phyloP scores from a whole-genome alignment of 2,113 vertebrate species.

The Coptodon rendalli region DNA sequence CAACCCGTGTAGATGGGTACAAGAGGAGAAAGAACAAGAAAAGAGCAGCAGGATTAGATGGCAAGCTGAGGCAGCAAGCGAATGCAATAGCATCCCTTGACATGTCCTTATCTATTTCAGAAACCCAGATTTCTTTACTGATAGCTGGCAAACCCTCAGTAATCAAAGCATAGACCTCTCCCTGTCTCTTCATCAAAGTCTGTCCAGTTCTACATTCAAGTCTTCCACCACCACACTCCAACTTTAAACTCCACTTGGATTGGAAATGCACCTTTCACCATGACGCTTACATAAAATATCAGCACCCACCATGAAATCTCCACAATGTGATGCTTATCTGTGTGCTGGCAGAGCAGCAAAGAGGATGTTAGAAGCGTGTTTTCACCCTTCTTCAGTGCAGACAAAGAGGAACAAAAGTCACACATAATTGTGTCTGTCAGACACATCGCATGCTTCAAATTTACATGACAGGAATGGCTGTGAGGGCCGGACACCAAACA shows the following conservation, averaged over 20 bases:
- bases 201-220: not conserved
- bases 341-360: not conserved
- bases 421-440: constrained; percentile 34
- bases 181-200: not conserved
- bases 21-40: not conserved
- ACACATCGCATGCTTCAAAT: constrained; percentile 4
- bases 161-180: not conserved
- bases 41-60: not conserved
- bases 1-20: not conserved
- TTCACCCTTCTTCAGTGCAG: not conserved
- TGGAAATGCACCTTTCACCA: not conserved
- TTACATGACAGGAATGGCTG: not conserved
- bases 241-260: not conserved
- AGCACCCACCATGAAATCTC: not conserved
- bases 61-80: not conserved
- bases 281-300: not conserved
- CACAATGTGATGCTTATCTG: not conserved
- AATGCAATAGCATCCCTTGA: not conserved
- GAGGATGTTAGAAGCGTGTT: not conserved
- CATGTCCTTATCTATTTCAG: constrained; percentile 3
- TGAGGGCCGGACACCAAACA: not conserved
- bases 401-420: not conserved
- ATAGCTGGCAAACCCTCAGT: constrained; percentile 1
- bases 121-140: not conserved
- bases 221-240: not conserved